These are phyloP conservation scores for Conopomorpha cramerella DNA, from an alignment of 1,140 invertebrate genomes.

Conservation along the genomic window DNA sequence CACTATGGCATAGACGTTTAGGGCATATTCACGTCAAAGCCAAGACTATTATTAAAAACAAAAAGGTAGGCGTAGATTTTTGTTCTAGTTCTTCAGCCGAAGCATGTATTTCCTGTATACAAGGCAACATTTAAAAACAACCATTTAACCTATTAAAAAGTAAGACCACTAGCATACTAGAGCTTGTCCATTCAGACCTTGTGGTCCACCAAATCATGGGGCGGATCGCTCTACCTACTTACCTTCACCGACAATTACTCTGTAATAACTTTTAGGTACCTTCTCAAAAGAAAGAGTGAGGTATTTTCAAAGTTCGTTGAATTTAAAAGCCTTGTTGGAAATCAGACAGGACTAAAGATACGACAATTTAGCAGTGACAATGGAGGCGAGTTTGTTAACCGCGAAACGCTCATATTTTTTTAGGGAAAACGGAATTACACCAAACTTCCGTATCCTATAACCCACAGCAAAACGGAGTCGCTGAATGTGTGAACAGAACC, in stretches of 20 bases:
- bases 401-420: constrained; percentile 1
- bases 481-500: constrained; percentile 18
- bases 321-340: constrained; percentile 21
- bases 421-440: constrained; percentile 12
- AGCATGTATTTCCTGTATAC: constrained; percentile 2
- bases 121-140: neutral
- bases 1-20: constrained; percentile 1
- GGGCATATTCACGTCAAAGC: neutral
- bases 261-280: constrained; percentile 16
- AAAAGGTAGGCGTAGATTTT: neutral
- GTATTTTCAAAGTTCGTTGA: constrained; percentile 16
- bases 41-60: constrained; percentile 1
- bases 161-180: neutral
- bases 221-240: constrained; percentile 16
- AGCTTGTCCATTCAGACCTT: constrained; percentile 3
- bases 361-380: constrained; percentile 10
- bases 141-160: neutral
- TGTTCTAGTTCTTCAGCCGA: neutral
- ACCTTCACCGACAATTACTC: constrained; percentile 28
- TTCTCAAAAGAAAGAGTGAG: constrained; percentile 21
- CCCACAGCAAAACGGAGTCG: constrained; percentile 32
- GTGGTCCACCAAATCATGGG: neutral
- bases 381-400: constrained; percentile 7
- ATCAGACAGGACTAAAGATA: constrained; percentile 14
- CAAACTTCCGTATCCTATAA: constrained; percentile 19